These are phyloP conservation scores for Monochamus alternatus DNA, from an alignment of 2,888 invertebrate genomes.

Conservation along the genomic window DNA sequence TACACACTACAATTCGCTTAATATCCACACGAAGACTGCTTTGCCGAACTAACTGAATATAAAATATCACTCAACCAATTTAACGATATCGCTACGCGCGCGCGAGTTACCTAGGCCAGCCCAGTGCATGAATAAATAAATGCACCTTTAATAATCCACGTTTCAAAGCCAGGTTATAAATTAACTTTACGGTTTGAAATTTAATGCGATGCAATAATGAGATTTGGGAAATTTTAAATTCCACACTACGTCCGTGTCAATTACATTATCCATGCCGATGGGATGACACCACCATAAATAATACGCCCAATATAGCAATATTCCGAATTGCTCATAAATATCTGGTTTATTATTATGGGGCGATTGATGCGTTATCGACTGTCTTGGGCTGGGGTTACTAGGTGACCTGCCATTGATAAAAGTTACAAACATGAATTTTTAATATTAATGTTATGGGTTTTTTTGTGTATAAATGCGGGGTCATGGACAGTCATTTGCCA, in stretches of 20 bases:
- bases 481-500: no score
- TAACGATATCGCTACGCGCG: not conserved
- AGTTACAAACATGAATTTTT: not conserved
- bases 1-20: not conserved
- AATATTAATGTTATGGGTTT: no score
- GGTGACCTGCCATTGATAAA: not conserved
- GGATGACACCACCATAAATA: conserved; percentile 22
- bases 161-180: conserved; percentile 62
- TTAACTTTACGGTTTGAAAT: conserved; percentile 67
- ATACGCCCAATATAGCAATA: conserved; percentile 26
- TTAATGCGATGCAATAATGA: conserved; percentile 67
- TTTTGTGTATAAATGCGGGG: no score
- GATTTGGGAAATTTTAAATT: conserved; percentile 66
- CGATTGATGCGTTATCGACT: conserved; percentile 14
- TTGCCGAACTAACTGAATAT: conserved; percentile 4
- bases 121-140: conserved; percentile 40
- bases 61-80: not conserved
- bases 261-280: conserved; percentile 43
- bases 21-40: not conserved
- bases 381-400: not conserved
- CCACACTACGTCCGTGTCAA: conserved; percentile 62
- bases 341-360: conserved; percentile 28
- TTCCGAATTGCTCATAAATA: conserved; percentile 26
- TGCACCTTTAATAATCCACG: conserved; percentile 66
- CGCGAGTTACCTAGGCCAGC: conserved; percentile 15